These are phyloP conservation scores for Ephydatia muelleri DNA, from an alignment of 37 sponge, comb jelly and placozoan genomes.

Conservation along the genomic window DNA sequence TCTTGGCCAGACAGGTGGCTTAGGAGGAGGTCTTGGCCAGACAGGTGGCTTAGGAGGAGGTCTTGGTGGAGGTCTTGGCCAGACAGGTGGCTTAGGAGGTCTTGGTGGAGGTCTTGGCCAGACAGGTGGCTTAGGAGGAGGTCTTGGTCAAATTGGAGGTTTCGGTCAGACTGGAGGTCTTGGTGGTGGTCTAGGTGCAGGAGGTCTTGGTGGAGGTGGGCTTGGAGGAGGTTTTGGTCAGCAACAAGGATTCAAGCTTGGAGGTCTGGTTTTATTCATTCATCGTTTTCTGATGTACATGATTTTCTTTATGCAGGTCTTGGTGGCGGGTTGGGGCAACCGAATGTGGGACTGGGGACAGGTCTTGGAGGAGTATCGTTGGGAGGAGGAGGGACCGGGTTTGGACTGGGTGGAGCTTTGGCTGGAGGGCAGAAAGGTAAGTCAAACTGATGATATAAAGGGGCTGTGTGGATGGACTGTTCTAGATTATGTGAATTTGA, in stretches of 20 bases:
- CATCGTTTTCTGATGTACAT: not conserved
- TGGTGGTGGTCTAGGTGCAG: constrained; percentile 8
- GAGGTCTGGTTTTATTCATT: not conserved
- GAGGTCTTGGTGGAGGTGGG: not conserved
- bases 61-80: not conserved
- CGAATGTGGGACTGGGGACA: constrained; percentile 1
- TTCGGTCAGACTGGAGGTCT: not conserved
- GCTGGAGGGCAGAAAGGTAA: constrained; percentile 39
- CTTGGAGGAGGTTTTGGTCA: constrained; percentile 1
- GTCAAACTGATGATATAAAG: not conserved
- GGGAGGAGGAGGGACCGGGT: not conserved
- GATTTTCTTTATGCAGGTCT: not conserved
- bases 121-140: not conserved
- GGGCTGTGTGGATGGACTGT: not conserved
- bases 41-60: no score
- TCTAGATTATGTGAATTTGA: no score
- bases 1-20: constrained; percentile 2
- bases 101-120: not conserved
- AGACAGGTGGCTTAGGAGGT: not conserved
- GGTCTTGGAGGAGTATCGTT: constrained; percentile 25
- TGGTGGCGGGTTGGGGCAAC: constrained; percentile 14
- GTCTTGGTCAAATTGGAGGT: not conserved
- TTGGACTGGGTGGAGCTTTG: not conserved
- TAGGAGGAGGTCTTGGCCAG: constrained; percentile 1
- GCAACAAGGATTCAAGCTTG: not conserved